Evolutionary conservation across 2,797 vertebrate genomes (phyloP).

Genomic region (Botia almorhae): DNA sequence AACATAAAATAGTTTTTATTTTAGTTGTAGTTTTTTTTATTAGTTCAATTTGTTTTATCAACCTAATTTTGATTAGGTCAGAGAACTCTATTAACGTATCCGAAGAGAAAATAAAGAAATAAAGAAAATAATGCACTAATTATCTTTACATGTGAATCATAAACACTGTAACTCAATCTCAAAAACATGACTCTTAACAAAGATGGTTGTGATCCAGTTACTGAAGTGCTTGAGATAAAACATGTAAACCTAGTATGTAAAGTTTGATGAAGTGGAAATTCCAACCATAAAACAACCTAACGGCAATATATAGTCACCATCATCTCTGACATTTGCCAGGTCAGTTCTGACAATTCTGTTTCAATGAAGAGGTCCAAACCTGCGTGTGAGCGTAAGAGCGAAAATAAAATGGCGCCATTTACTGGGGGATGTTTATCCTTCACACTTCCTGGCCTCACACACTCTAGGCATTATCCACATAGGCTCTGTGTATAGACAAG

Average conservation of each 20-base stretch:
- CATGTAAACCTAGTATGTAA: not conserved
- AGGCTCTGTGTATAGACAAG: slow-evolving; percentile 67
- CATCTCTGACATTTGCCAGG: slow-evolving; percentile 24
- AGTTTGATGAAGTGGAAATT: slow-evolving; percentile 8
- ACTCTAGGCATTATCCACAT: slow-evolving; percentile 52
- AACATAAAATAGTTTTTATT: no score
- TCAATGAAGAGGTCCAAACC: slow-evolving; percentile 19
- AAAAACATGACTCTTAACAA: not conserved
- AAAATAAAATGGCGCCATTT: slow-evolving; percentile 55
- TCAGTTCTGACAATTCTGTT: slow-evolving; percentile 3
- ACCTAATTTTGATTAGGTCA: no score
- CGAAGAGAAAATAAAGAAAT: no score
- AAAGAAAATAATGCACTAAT: no score
- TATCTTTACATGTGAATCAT: no score
- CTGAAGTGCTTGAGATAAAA: not conserved
- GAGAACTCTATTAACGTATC: no score
- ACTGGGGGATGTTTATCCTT: slow-evolving; percentile 52
- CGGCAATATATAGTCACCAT: not conserved
- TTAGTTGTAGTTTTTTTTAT: no score
- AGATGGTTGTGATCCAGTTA: not conserved
- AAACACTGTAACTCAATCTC: no score
- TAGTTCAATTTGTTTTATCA: no score
- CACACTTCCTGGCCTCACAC: slow-evolving; percentile 58
- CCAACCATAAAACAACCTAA: not conserved
- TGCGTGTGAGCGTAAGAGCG: slow-evolving; percentile 23